Base-by-base conservation (phyloP, 2,113 vertebrate genomes). In the Pleuronectes platessa region DNA sequence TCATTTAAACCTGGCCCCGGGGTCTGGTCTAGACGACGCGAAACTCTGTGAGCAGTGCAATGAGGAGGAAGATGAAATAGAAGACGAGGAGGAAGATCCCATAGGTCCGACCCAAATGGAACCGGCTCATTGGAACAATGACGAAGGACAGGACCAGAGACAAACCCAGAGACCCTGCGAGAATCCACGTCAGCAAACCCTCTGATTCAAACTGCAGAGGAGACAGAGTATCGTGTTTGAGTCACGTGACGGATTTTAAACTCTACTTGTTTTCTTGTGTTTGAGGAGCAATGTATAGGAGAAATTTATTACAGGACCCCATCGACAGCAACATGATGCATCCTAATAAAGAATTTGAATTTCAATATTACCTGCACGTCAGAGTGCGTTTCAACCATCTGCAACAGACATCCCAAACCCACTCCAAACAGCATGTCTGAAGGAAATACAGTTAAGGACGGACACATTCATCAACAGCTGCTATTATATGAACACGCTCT, bases 381-480 rank as follows among this genome's bases (percentile, higher is more conserved):
- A 0, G 54, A 5, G 13, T 95, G 85, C 72, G 83, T 90, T 79
- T 89, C 76, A 47, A 84, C 67, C 91, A 96, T 95, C 90, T 98
- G 96, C 15, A 96, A 61, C 67, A 99, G 86, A 87, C 96, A 97
- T 80, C 98, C 97, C 1, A 98, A 91, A 2, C 98, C 98, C 56
- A 99, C 95, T 0, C 98, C 97, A 0, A 99, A 95, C 68, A 99
- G 89, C 90, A 99, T 96, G 76, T 99, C 98, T 98, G 93, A 13
- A 24, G 67, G 5, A 23, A 0, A 69, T 75, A 86, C 71, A 94
- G 96, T 93, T 69, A 93, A 93, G 86, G 81, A 68, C 0, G 1
- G 26, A 68, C 0, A 17, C 17, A 49, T 4, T 18, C 45, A 53
- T 26, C 2, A 45, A 56, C 54, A 59, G 18, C 5, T 2, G 20